Evolutionary conservation across 2,797 vertebrate genomes (phyloP).

Genomic region (Pseudomugil gertrudae): DNA sequence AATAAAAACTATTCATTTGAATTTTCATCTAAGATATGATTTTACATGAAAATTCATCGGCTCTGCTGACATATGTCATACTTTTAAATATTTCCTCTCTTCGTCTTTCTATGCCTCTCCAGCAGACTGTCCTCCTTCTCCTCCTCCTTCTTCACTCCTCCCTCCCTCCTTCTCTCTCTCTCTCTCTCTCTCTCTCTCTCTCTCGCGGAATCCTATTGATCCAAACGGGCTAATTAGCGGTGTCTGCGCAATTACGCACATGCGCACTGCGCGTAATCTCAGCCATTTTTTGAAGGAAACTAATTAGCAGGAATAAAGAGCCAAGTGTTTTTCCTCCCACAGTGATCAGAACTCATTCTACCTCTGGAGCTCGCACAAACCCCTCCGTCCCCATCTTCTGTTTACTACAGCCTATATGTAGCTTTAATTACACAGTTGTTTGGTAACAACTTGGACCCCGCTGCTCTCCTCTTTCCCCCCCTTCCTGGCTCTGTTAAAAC

Average conservation of each 20-base stretch:
- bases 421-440: constrained; percentile 82
- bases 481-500: constrained; percentile 70
- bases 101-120: constrained; percentile 52
- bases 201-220: constrained; percentile 84
- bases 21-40: neutral
- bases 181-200: constrained; percentile 51
- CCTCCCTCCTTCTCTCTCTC: constrained; percentile 24
- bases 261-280: constrained; percentile 80
- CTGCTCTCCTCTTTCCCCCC: constrained; percentile 64
- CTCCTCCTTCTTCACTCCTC: constrained; percentile 5
- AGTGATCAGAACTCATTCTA: constrained; percentile 84
- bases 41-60: constrained; percentile 12
- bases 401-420: constrained; percentile 80
- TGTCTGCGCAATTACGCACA: constrained; percentile 83
- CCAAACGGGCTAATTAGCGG: constrained; percentile 83
- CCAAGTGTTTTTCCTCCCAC: constrained; percentile 82
- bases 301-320: constrained; percentile 85
- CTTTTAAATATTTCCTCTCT: constrained; percentile 45
- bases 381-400: constrained; percentile 79
- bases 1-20: neutral
- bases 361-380: constrained; percentile 81
- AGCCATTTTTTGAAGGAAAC: constrained; percentile 85
- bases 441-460: constrained; percentile 77
- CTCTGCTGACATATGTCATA: constrained; percentile 27
- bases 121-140: constrained; percentile 45